These are phyloP conservation scores for Muscicapa adusta DNA, from an alignment of 2,113 vertebrate genomes.

Conservation along the genomic window DNA sequence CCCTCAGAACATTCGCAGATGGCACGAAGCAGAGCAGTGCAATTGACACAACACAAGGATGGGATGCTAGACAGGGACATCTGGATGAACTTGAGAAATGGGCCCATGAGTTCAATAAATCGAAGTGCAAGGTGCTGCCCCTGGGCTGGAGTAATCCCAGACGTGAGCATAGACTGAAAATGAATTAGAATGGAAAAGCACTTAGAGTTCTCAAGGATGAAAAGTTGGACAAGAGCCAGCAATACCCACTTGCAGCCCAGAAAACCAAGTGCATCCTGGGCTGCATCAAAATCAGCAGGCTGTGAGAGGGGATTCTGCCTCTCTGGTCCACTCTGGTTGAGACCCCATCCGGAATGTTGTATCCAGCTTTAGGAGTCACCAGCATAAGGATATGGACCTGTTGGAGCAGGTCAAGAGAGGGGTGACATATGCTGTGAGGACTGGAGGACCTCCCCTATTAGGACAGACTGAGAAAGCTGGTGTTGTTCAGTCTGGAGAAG, in stretches of 20 bases:
- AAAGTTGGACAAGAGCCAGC: neutral
- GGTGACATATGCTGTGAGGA: neutral
- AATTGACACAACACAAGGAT: neutral
- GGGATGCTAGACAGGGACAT: neutral
- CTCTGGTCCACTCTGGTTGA: neutral
- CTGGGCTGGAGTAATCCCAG: neutral
- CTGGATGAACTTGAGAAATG: neutral
- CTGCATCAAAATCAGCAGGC: neutral
- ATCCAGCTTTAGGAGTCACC: neutral
- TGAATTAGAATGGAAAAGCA: neutral
- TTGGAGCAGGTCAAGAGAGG: neutral
- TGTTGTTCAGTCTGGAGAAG: neutral
- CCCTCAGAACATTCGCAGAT: neutral
- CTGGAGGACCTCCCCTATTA: neutral
- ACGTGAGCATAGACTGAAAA: accelerated
- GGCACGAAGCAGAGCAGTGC: neutral
- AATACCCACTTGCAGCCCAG: neutral
- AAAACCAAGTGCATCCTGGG: neutral
- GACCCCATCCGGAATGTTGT: neutral
- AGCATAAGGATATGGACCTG: neutral
- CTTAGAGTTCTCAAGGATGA: accelerated
- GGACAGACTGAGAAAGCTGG: neutral
- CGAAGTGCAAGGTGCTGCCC: neutral
- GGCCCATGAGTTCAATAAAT: neutral
- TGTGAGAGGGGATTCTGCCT: neutral